phyloP scores from a whole-genome alignment of 2,113 vertebrate genomes.

The Nansenia antarctica region DNA sequence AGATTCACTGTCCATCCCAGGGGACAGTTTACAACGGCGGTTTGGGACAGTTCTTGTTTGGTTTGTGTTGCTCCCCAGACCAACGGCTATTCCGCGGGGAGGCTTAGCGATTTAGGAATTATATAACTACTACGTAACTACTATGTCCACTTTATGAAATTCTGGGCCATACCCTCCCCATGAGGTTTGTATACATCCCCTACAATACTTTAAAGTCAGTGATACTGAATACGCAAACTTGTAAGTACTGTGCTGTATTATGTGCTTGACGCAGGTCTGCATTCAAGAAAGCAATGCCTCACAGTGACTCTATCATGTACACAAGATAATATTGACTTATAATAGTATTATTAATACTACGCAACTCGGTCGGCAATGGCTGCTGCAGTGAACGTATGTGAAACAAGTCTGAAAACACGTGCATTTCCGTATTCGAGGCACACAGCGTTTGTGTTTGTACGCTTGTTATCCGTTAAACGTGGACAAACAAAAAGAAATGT shows the following conservation, averaged over 20 bases:
- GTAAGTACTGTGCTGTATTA: too few relatives aligned
- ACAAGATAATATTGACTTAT: too few relatives aligned
- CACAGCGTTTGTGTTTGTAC: background rate
- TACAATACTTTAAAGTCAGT: background rate
- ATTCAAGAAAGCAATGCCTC: background rate
- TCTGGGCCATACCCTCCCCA: constrained; percentile 30
- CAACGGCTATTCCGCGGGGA: constrained; percentile 52
- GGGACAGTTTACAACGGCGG: background rate
- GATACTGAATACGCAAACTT: background rate
- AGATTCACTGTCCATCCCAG: background rate
- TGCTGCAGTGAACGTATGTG: too few relatives aligned
- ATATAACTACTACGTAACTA: constrained; percentile 67
- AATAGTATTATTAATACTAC: too few relatives aligned
- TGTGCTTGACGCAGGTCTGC: too few relatives aligned
- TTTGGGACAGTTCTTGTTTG: background rate
- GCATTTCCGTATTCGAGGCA: too few relatives aligned
- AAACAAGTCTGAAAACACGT: too few relatives aligned
- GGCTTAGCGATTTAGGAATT: constrained; percentile 67
- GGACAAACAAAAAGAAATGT: background rate
- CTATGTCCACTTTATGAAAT: constrained; percentile 66
- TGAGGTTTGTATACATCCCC: background rate
- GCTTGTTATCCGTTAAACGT: background rate
- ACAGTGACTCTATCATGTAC: too few relatives aligned
- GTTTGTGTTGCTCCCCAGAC: constrained; percentile 42
- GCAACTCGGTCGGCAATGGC: too few relatives aligned